phyloP scores from a whole-genome alignment of 2,113 vertebrate genomes.

The Lophotis ruficrista region DNA sequence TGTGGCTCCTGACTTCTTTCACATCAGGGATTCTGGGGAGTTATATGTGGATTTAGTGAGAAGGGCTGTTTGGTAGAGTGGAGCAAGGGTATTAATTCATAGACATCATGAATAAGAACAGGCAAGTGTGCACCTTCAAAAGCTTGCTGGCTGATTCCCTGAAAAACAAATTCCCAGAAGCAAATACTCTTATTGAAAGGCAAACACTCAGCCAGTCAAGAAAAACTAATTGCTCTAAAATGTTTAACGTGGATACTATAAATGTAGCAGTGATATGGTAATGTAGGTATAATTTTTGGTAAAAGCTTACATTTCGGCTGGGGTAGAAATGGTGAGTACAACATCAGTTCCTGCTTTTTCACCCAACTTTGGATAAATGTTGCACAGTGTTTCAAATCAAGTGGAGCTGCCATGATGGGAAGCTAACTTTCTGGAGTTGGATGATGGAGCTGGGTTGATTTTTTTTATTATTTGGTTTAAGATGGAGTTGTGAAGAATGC shows the following conservation, averaged over 20 bases:
- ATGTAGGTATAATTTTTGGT: constrained; percentile 9
- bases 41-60: not conserved
- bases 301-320: constrained; percentile 16
- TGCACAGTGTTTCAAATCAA: not conserved
- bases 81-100: not conserved
- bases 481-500: not conserved
- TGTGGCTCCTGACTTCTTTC: not conserved
- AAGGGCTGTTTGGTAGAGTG: not conserved
- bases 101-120: not conserved
- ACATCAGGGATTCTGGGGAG: not conserved
- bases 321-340: not conserved
- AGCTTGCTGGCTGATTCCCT: not conserved
- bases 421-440: not conserved
- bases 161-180: not conserved
- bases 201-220: not conserved
- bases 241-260: not conserved
- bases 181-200: not conserved
- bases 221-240: not conserved
- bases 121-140: not conserved
- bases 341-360: not conserved
- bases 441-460: not conserved
- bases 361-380: not conserved
- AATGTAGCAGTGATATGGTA: not conserved
- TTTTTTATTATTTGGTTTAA: not conserved
- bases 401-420: not conserved